These are phyloP conservation scores for Callospermophilus lateralis DNA, from an alignment of 2,113 vertebrate species.

Conservation along the genomic window DNA sequence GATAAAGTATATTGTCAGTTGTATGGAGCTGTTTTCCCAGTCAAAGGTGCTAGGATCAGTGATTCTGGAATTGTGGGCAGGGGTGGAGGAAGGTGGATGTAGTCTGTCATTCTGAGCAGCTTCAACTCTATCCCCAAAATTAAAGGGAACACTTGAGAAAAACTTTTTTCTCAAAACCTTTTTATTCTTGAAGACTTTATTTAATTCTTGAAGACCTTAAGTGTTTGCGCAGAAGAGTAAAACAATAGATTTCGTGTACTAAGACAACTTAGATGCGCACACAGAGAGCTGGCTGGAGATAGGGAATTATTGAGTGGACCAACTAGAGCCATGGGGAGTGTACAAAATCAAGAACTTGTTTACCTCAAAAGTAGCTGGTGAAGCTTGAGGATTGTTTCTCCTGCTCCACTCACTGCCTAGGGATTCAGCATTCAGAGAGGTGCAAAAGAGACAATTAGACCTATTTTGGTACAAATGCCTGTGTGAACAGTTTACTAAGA, in stretches of 20 bases:
- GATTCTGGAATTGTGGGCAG: neutral
- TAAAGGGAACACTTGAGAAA: neutral
- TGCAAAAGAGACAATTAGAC: neutral
- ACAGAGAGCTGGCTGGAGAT: neutral
- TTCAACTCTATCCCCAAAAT: neutral
- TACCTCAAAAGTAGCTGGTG: neutral
- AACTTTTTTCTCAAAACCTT: neutral
- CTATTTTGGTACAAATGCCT: neutral
- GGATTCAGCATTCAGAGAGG: neutral
- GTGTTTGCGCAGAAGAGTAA: conserved; percentile 19
- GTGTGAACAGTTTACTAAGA: neutral
- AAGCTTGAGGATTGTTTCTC: neutral
- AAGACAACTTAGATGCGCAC: neutral
- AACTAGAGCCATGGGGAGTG: neutral
- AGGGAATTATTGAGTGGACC: neutral
- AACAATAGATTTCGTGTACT: neutral
- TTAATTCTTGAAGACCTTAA: neutral
- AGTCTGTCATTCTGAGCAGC: neutral
- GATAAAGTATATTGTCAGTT: neutral
- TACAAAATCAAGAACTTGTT: neutral
- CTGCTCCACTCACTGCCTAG: neutral
- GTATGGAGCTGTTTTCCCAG: neutral
- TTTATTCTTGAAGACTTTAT: neutral
- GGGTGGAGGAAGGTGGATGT: neutral
- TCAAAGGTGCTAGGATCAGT: neutral